Base-by-base conservation (phyloP, 1,140 invertebrate genomes). In the Dreissena polymorpha region DNA sequence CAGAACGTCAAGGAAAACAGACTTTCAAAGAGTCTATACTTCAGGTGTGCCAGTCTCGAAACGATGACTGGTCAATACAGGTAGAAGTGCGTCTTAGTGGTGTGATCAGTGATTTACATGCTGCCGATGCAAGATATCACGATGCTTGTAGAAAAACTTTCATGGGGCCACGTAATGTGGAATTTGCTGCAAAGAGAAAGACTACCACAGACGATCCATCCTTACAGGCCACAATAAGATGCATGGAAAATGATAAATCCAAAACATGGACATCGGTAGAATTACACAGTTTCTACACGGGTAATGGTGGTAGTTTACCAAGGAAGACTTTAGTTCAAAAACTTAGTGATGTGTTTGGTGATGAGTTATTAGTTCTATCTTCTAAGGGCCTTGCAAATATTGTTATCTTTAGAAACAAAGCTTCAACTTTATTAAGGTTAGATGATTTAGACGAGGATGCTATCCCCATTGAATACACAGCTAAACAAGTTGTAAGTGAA, bases 71-170 rank as follows among this genome's bases (percentile, higher is more conserved):
- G 29, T 0, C 78, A 63, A 3, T 5, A 14, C 23, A 72, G 21
- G 70, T 81, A 12, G 12, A 53, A 14, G 12, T 23, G 7, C 68
- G 78, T 23, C 12, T 81, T 10, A 16, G 18, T 14, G 71, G 80
- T n/a, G 71, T 71, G 2, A 23, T 83, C 3, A 83, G 80, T 68
- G 80, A 74, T 53, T 57, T 83, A 29, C 80, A 83, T 67, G 80
- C 80, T 27, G 80, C 63, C 18, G 80, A 83, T 68, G 80, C 64
- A 23, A 23, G 80, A 67, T 83, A 83, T 49, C 80, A 83, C 74
- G 71, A 16, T 21, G 80, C 67, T 51, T 83, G 80, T 50, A 50
- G 27, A n/a, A 68, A 25, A 14, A 74, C 10, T 7, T 83, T 83
- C 53, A 67, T 74, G 70, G 23, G 23, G 13, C 21, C 25, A 21